Evolutionary conservation across 2,888 invertebrate species (phyloP), one percentile per base, ranked within the genome.

Genomic region (Drosophila meridionalis): DNA sequence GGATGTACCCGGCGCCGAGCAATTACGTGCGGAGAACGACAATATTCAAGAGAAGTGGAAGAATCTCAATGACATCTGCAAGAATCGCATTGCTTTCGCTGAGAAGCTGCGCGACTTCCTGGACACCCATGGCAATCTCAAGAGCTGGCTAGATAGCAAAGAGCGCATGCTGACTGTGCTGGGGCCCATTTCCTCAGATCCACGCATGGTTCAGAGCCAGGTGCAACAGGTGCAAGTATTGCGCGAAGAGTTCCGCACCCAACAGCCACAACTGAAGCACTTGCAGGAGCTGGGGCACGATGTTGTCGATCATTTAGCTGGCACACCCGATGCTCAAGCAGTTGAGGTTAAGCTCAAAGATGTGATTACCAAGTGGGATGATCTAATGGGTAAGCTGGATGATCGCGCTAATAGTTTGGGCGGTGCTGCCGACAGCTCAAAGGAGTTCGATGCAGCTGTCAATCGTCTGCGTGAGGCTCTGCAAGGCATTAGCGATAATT

Each of bases 141-240:
- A 96, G 8, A 96, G 96, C 65, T 99, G 99, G 99, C 94, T 99
- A 52, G 95, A 95, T 36, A 97, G 98, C 80, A 99, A 99, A 93
- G 98, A 99, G 89, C 96, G 98, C 84, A 99, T 99, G 98, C 94
- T 99, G 93, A 96, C 97, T 0, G 99, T 98, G 0, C 94, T 99
- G 0, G 99, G 99, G 26, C 99, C 99, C 0, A 98, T 99, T 88
- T 98, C 98, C 0, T 97, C 98, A 0, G 99, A 99, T 93, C 98
- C 98, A 0, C 95, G 98, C 63, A 97, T 99, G 96, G 98, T 99
- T 3, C 97, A 98, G 91, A 98, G 97, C 43, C 99, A 99, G 94
- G 97, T 98, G 26, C 98, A 98, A 91, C 98, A 98, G 94, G 96
- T 97, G 3, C 97, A 98, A 94, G 98, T 99, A 0, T 94, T 99